Percentiles rank a stretch among this genome's conserved stretches.
Evolutionary conservation across 2,888 invertebrate species (phyloP).

Genomic region (Phaedon cochleariae): DNA sequence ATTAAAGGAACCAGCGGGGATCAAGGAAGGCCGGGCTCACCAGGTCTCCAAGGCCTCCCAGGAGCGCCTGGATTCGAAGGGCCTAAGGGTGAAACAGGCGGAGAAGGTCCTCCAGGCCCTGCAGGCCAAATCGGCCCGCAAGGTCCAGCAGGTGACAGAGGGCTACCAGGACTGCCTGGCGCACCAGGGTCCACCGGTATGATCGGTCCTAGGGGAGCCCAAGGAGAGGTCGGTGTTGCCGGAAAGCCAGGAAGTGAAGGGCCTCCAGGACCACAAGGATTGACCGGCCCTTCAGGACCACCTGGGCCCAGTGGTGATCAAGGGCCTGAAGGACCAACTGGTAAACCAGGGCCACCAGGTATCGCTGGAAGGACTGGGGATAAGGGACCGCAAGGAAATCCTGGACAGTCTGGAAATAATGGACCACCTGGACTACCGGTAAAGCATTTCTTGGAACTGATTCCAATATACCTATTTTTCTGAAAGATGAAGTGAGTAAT

Average conservation of each 20-base stretch:
- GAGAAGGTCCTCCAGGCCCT: constrained; percentile 74
- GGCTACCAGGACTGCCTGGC: constrained; percentile 70
- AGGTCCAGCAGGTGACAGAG: constrained; percentile 75
- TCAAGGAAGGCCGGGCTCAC: constrained; percentile 71
- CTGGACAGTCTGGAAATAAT: constrained; percentile 71
- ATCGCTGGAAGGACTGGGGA: constrained; percentile 78
- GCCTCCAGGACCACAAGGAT: constrained; percentile 73
- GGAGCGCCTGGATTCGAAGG: constrained; percentile 79
- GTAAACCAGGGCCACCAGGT: constrained; percentile 77
- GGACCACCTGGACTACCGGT: constrained; percentile 78
- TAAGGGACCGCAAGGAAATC: constrained; percentile 75
- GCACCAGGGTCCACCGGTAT: constrained; percentile 71
- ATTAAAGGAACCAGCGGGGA: constrained; percentile 78
- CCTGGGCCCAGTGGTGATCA: constrained; percentile 70
- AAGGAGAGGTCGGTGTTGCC: constrained; percentile 77
- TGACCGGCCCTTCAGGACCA: constrained; percentile 73
- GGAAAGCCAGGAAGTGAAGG: constrained; percentile 81
- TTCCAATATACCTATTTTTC: too few relatives aligned
- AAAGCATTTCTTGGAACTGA: constrained; percentile 28
- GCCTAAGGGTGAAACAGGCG: constrained; percentile 77
- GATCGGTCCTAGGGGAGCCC: constrained; percentile 70
- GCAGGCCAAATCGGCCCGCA: constrained; percentile 75
- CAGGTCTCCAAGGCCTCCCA: constrained; percentile 74
- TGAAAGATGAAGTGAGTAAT: too few relatives aligned
- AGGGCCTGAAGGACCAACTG: constrained; percentile 70